phyloP scores from a whole-genome alignment of 2,888 invertebrate genomes.

The Cryptophagus acutangulus region DNA sequence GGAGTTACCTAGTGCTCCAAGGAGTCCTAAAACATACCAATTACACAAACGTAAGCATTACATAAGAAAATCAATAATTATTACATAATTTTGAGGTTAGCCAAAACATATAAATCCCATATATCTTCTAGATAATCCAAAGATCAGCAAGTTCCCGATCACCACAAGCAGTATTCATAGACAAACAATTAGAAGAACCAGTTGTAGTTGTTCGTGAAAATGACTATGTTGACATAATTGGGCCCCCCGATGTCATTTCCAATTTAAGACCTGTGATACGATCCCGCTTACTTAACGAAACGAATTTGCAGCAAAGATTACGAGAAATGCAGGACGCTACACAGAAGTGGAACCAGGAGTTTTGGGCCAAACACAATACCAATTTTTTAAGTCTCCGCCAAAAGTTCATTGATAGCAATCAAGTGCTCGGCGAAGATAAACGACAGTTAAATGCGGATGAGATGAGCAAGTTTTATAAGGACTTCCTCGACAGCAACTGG shows the following conservation, averaged over 20 bases:
- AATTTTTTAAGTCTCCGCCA: constrained; percentile 64
- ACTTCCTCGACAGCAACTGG: constrained; percentile 79
- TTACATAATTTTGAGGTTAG: too few species aligned
- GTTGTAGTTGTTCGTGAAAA: constrained; percentile 39
- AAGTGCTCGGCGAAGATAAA: constrained; percentile 37
- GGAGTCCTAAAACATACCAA: too few species aligned
- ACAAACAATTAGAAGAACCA: constrained; percentile 35
- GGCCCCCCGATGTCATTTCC: constrained; percentile 75
- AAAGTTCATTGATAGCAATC: constrained; percentile 39
- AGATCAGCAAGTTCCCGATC: constrained; percentile 48
- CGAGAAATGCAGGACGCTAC: constrained; percentile 63
- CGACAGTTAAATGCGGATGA: constrained; percentile 68
- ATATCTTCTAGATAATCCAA: constrained; percentile 4
- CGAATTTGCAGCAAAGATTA: constrained; percentile 58
- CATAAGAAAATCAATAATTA: too few species aligned
- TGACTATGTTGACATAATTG: constrained; percentile 59
- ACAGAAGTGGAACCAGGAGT: constrained; percentile 78
- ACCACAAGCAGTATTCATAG: constrained; percentile 30
- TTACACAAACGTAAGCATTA: too few species aligned
- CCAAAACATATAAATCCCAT: too few species aligned
- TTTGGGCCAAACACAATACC: constrained; percentile 78
- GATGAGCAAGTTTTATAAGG: constrained; percentile 84
- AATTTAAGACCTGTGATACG: constrained; percentile 72
- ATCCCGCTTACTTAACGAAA: constrained; percentile 61
- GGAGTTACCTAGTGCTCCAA: too few species aligned